A percentile compares a stretch with the other conserved stretches of the same genome.
Conservation (phyloP, 92 coral and sea anemone genomes). For the Palythoa caribaeorum region DNA sequence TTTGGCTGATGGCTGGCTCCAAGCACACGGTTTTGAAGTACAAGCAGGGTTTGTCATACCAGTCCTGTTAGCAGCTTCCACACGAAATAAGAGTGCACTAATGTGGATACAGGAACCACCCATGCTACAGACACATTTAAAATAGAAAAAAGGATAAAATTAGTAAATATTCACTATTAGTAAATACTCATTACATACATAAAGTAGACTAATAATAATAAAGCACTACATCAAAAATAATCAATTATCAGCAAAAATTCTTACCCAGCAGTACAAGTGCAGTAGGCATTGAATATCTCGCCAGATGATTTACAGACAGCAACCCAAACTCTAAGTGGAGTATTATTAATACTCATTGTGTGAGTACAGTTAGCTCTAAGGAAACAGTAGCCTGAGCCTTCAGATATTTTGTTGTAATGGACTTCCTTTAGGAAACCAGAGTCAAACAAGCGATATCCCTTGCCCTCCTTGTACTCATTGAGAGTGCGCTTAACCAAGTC, state of each 20-base stretch:
- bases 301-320: conserved; percentile 45
- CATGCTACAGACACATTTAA: conserved; percentile 39
- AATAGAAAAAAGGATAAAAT: conserved; percentile 3
- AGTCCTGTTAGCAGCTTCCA: conserved; percentile 42
- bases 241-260: conserved; percentile 17
- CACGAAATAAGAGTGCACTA: conserved; percentile 41
- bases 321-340: conserved; percentile 64
- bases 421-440: conserved; percentile 68
- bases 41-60: conserved; percentile 49
- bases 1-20: conserved; percentile 54
- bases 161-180: background rate
- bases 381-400: conserved; percentile 61
- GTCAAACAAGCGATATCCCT: conserved; percentile 57
- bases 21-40: conserved; percentile 31
- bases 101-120: conserved; percentile 53
- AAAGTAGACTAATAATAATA: too few relatives aligned
- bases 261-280: conserved; percentile 70
- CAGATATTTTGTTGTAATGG: conserved; percentile 40
- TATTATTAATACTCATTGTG: conserved; percentile 61
- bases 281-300: conserved; percentile 60
- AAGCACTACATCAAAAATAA: too few relatives aligned
- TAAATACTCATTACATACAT: background rate
- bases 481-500: background rate
- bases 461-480: background rate
- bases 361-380: conserved; percentile 67